Base-by-base conservation (phyloP, 2,888 invertebrate genomes). In the Thera obeliscata region DNA sequence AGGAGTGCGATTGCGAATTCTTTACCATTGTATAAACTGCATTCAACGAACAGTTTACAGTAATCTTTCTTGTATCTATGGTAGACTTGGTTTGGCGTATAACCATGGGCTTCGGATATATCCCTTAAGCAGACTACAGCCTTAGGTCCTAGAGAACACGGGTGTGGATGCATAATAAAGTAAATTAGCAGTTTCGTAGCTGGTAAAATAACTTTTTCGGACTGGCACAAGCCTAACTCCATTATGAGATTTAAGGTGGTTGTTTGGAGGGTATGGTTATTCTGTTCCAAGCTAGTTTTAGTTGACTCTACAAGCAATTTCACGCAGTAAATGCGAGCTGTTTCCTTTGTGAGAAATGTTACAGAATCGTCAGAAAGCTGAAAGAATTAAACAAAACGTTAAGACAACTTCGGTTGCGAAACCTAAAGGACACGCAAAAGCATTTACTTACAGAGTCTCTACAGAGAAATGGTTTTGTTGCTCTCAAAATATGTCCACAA, bases 11-110 rank as follows among this genome's bases (percentile, higher is more conserved):
- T 90, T 1, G 94, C 89, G 75, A 96, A 93, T 58, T 94, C 94
- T 74, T 94, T 94, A 0, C 94, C 93, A 69, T 94, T 90, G 64
- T 94, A 87, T 62, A 94, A 92, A 78, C 96, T 95, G 65, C 94
- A 91, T 63, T 94, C 95, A 2, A 95, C 95, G 74, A 95, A 91
- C 35, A 95, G 90, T 72, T 94, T 94, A 76, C 95, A 95, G 69
- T 94, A 94, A 79, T 95, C 95, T 71, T 94, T 95, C 78, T 95
- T 95, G 78, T 95, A 95, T 78, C 94, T 92, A 61, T 94, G 94
- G 75, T 95, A 96, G 6, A 96, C 88, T 76, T 94, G 88, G 74
- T 94, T 94, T 0, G 95, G 94, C 0, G 94, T 94, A 54, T 91
- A 89, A 0, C 90, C 90, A 58, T 95, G 94, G 22, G 84, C 86